These are phyloP conservation scores for Drosophila atripex DNA, from an alignment of 2,888 invertebrate species.

Conservation along the genomic window DNA sequence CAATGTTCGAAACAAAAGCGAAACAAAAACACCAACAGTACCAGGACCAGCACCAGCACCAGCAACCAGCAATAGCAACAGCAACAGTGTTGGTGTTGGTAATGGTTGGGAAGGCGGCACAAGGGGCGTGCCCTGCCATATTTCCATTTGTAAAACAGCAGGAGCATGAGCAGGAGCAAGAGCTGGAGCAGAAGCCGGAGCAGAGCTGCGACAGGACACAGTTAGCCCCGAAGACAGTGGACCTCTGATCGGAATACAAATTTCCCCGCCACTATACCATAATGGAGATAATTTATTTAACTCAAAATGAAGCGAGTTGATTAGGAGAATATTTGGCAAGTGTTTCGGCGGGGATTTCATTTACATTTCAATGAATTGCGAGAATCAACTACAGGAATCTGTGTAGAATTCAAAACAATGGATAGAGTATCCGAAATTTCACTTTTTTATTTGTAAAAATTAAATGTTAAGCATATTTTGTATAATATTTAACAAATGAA, in stretches of 20 bases:
- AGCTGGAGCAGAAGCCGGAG: not conserved
- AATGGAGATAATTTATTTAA: constrained; percentile 37
- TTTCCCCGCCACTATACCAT: constrained; percentile 29
- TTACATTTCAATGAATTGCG: constrained; percentile 12
- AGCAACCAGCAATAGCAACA: constrained; percentile 49
- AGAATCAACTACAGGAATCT: not conserved
- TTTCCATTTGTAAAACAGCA: constrained; percentile 57
- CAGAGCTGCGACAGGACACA: constrained; percentile 35
- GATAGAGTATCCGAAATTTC: not conserved
- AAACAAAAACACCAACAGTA: constrained; percentile 59
- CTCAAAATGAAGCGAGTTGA: constrained; percentile 38
- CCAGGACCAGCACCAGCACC: constrained; percentile 40
- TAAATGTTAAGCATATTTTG: no score
- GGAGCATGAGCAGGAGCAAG: constrained; percentile 16
- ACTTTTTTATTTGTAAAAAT: not conserved
- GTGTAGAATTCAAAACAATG: not conserved
- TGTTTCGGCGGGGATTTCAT: constrained; percentile 12
- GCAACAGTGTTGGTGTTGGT: constrained; percentile 14
- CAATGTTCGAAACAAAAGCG: constrained; percentile 66
- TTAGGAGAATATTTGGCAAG: constrained; percentile 30
- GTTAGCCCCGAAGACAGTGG: constrained; percentile 50
- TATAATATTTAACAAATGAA: no score
- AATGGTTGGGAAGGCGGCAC: not conserved
- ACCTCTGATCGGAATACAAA: constrained; percentile 35
- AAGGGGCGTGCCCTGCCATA: constrained; percentile 30